Evolutionary conservation across 2,888 invertebrate species (phyloP).

Genomic region (Caenorhabditis zanzibari): DNA sequence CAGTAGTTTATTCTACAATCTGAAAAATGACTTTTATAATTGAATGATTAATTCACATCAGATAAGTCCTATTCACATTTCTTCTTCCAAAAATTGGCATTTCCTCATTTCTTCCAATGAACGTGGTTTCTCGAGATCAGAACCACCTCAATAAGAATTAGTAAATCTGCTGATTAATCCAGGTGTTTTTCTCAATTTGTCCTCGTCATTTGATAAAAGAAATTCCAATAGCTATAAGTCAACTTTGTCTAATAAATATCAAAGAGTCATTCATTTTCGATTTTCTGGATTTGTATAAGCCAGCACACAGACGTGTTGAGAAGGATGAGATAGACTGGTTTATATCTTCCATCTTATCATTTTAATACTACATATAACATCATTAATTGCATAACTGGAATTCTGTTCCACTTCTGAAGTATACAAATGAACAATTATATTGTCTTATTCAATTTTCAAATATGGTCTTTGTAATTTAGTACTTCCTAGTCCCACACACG

Average conservation of each 20-base stretch:
- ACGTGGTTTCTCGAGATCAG: neutral
- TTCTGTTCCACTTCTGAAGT: neutral
- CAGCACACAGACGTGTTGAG: no score
- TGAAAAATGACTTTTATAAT: no score
- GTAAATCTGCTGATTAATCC: neutral
- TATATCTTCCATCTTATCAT: no score
- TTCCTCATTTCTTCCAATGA: neutral
- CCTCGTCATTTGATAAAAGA: neutral
- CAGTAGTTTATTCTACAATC: no score
- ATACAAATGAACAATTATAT: neutral
- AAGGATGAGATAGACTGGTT: no score
- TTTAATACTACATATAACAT: no score
- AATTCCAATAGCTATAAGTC: no score
- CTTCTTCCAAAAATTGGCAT: neutral
- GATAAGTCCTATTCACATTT: neutral
- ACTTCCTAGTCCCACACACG: neutral
- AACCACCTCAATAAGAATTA: neutral
- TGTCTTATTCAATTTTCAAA: neutral
- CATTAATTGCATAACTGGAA: neutral
- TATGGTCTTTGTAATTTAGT: slow-evolving; percentile 24
- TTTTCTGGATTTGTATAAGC: no score
- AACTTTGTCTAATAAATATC: no score
- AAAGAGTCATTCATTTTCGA: no score
- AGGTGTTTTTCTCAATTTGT: slow-evolving; percentile 2
- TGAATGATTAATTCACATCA: no score